Percentiles rank a stretch among this genome's conserved stretches.
Evolutionary conservation across 2,797 vertebrate genomes (phyloP).

Genomic region (Oryzias dopingdopingensis): DNA sequence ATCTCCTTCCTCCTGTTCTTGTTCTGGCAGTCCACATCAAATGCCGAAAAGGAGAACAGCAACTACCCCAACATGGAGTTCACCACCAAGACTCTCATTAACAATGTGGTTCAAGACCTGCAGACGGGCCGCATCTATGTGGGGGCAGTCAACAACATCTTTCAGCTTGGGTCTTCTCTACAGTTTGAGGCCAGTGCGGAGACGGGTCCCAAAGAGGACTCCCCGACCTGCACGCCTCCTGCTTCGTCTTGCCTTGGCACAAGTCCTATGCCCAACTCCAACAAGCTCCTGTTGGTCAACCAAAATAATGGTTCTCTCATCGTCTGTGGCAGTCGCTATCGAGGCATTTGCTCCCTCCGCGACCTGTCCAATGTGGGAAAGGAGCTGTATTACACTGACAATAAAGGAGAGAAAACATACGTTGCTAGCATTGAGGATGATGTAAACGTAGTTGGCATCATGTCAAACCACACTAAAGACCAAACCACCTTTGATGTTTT

Average conservation of each 20-base stretch:
- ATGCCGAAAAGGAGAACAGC: constrained; percentile 39
- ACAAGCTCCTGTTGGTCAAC: constrained; percentile 91
- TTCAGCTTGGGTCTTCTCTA: constrained; percentile 82
- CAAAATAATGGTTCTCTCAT: constrained; percentile 77
- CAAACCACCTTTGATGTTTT: constrained; percentile 73
- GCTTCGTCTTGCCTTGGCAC: constrained; percentile 79
- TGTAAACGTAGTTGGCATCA: constrained; percentile 90
- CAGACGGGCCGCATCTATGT: constrained; percentile 86
- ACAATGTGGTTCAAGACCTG: constrained; percentile 79
- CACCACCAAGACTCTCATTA: constrained; percentile 64
- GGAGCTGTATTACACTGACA: constrained; percentile 86
- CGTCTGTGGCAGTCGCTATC: constrained; percentile 91
- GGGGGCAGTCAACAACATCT: constrained; percentile 87
- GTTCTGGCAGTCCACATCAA: constrained; percentile 43
- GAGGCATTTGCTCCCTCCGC: constrained; percentile 91
- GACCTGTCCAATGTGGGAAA: constrained; percentile 83
- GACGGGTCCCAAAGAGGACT: constrained; percentile 83
- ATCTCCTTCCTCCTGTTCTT: constrained; percentile 67
- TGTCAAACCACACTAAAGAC: constrained; percentile 74
- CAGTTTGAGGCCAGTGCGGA: constrained; percentile 57
- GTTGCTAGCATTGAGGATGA: constrained; percentile 92
- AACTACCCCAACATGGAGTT: constrained; percentile 45
- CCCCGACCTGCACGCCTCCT: constrained; percentile 69
- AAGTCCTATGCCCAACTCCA: constrained; percentile 81
- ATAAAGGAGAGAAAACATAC: constrained; percentile 90